Percentiles rank a stretch among this genome's conserved stretches.
Conservation (phyloP, 2,888 invertebrate genomes). For the Drosophila atroscutellata region DNA sequence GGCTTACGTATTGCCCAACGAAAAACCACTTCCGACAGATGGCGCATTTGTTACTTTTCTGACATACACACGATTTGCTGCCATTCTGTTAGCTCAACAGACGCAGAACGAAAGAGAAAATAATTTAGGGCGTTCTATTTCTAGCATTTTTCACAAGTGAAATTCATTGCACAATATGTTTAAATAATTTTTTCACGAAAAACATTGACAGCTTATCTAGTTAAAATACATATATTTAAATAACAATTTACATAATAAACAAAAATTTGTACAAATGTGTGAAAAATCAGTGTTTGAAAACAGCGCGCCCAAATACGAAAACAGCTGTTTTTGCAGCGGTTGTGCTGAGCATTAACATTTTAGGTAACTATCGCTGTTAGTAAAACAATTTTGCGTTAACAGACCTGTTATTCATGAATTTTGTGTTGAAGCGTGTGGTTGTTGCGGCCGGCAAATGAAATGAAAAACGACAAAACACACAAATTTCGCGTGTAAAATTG, state of each 20-base stretch:
- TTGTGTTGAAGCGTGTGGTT: conserved; percentile 61
- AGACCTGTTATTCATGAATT: conserved; percentile 61
- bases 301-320: conserved; percentile 23
- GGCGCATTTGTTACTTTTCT: conserved; percentile 15
- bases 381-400: conserved; percentile 37
- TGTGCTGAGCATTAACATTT: conserved; percentile 36
- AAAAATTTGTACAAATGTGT: not conserved
- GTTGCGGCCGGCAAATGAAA: conserved; percentile 60
- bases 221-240: not conserved
- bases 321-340: conserved; percentile 40
- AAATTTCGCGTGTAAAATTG: conserved; percentile 33
- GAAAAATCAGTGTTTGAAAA: conserved; percentile 19
- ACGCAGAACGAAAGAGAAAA: not conserved
- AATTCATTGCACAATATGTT: not conserved
- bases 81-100: conserved; percentile 24
- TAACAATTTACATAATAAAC: no score
- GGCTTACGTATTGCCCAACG: not conserved
- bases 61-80: not conserved
- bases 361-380: conserved; percentile 37
- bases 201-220: not conserved
- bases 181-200: not conserved
- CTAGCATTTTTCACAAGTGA: conserved; percentile 4
- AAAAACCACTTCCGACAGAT: conserved; percentile 19
- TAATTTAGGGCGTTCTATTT: not conserved
- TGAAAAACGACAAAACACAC: conserved; percentile 43